A percentile compares a stretch with the other conserved stretches of the same genome.
phyloP scores from a whole-genome alignment of 2,888 invertebrate genomes.

The Fragum sueziense region DNA sequence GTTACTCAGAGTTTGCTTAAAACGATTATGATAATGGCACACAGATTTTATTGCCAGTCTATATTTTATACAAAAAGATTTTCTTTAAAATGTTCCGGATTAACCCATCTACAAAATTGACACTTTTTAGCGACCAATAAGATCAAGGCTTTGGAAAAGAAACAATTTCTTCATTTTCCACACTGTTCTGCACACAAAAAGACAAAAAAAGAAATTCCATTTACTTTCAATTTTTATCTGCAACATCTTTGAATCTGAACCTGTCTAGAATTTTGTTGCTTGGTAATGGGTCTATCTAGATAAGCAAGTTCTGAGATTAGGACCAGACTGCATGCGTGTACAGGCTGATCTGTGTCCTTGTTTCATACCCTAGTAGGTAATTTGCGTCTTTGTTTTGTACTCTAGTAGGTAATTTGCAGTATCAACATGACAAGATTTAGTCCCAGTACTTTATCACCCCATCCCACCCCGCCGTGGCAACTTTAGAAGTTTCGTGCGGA shows the following conservation, averaged over 20 bases:
- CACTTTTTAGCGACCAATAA: not conserved
- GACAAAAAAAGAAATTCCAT: not conserved
- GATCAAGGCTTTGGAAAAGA: not conserved
- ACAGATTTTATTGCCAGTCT: not conserved
- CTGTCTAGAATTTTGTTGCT: not conserved
- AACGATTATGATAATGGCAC: not conserved
- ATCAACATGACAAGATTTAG: conserved; percentile 81
- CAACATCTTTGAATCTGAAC: not conserved
- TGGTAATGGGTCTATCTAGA: not conserved
- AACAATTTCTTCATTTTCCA: not conserved
- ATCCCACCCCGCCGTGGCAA: conserved; percentile 99
- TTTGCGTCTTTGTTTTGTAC: not conserved
- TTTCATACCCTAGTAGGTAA: not conserved
- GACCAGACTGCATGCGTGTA: not conserved
- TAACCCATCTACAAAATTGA: not conserved
- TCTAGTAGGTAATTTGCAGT: not conserved
- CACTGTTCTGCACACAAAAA: not conserved
- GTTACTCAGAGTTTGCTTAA: not conserved
- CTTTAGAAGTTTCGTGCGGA: conserved; percentile 98
- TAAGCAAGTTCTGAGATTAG: not conserved
- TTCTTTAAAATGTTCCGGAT: no score
- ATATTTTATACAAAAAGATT: not conserved
- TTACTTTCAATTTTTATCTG: not conserved
- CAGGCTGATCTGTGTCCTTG: not conserved
- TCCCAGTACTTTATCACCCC: conserved; percentile 99